Evolutionary conservation across 2,797 vertebrate species (phyloP).

Genomic region (Coracias cyanogaster): DNA sequence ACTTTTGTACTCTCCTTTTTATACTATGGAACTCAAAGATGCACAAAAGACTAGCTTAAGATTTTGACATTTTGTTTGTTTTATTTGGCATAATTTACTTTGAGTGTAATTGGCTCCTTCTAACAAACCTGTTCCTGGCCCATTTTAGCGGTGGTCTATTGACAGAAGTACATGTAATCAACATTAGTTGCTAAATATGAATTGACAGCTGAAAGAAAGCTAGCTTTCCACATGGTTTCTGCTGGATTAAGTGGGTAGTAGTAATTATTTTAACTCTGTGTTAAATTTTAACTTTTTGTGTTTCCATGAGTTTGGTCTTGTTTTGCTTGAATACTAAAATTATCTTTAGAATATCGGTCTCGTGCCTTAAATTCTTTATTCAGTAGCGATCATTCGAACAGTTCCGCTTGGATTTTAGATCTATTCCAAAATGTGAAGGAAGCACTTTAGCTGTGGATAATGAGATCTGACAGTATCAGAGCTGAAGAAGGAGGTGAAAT

Average conservation of each 20-base stretch:
- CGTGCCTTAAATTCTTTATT: neutral
- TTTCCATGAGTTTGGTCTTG: neutral
- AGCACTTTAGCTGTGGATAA: constrained; percentile 24
- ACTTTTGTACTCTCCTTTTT: neutral
- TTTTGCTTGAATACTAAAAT: constrained; percentile 3
- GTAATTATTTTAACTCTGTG: neutral
- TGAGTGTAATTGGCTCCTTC: neutral
- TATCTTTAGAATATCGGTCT: neutral
- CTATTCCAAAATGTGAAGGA: constrained; percentile 46
- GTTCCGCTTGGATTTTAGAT: constrained; percentile 54
- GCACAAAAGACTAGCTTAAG: neutral
- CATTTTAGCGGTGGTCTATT: neutral
- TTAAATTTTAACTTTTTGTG: neutral
- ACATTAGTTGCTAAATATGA: neutral
- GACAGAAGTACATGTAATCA: neutral
- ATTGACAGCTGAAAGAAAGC: neutral
- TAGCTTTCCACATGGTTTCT: neutral
- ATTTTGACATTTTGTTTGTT: constrained; percentile 18
- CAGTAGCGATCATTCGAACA: constrained; percentile 13
- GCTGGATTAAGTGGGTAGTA: neutral
- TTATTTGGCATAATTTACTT: neutral
- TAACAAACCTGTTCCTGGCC: neutral
- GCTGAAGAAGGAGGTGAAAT: constrained; percentile 49
- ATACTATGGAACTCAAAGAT: neutral
- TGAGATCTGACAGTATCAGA: constrained; percentile 50